Conservation (phyloP, 2,888 invertebrate species). For the Branchinecta sandiegonensis region DNA sequence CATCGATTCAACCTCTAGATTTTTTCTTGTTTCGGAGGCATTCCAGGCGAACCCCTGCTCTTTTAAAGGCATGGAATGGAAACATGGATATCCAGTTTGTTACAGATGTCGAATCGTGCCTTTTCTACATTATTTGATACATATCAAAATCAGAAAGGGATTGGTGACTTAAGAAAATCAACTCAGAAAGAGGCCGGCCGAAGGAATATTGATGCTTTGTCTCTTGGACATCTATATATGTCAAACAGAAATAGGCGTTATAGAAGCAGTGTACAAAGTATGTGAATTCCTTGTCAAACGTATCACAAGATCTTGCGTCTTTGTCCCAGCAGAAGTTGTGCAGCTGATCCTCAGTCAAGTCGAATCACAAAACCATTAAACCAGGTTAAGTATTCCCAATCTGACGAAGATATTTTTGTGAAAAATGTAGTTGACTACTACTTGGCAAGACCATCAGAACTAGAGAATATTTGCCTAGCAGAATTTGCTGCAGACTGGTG, state of each 20-base stretch:
- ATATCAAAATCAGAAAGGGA: neutral
- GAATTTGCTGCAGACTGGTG: too few species aligned
- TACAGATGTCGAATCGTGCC: too few species aligned
- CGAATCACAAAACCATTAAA: neutral
- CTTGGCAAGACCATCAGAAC: too few species aligned
- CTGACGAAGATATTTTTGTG: too few species aligned
- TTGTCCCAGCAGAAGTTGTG: neutral
- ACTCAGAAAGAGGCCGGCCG: neutral
- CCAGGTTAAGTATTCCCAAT: too few species aligned
- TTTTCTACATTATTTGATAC: neutral
- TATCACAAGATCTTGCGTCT: neutral
- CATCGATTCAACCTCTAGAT: too few species aligned
- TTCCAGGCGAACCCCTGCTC: too few species aligned
- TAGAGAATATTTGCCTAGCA: too few species aligned
- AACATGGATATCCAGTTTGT: conserved; percentile 17
- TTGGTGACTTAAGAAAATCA: too few species aligned
- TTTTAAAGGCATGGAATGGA: neutral
- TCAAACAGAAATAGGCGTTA: conserved; percentile 1
- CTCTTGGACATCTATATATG: conserved; percentile 3
- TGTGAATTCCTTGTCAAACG: neutral
- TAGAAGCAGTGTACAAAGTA: neutral
- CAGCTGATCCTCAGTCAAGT: neutral
- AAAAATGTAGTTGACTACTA: too few species aligned
- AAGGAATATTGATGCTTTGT: neutral
- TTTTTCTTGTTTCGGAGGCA: too few species aligned